phyloP scores from a whole-genome alignment of 2,113 vertebrate species.

The Cochlearius cochlearius region DNA sequence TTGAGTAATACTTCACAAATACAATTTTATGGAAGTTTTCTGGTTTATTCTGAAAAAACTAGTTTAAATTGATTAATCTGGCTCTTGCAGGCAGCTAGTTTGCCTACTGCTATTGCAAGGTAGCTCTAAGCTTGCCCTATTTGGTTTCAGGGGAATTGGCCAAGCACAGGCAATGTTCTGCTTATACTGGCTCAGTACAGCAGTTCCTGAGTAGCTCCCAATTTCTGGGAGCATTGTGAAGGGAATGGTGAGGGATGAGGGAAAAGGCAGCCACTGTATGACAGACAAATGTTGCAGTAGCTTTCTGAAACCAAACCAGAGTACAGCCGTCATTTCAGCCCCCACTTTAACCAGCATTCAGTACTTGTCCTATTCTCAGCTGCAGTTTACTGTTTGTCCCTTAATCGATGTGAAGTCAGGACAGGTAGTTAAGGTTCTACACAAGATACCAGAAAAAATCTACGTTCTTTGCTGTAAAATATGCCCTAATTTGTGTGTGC shows the following conservation, averaged over 20 bases:
- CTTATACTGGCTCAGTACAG: not conserved
- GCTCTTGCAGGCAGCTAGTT: not conserved
- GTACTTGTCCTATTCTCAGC: not conserved
- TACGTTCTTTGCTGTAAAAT: not conserved
- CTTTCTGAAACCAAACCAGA: not conserved
- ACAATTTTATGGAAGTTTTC: not conserved
- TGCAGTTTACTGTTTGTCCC: not conserved
- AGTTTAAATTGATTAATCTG: not conserved
- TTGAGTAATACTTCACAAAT: not conserved
- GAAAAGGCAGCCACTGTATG: not conserved
- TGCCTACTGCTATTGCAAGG: not conserved
- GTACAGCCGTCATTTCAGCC: not conserved
- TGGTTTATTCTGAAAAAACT: not conserved
- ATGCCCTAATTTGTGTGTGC: not conserved
- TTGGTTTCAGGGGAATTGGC: not conserved
- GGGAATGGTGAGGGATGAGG: not conserved
- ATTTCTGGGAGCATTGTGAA: not conserved
- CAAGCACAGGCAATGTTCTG: not conserved
- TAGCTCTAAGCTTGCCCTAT: not conserved
- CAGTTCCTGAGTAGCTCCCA: not conserved
- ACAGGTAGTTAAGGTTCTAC: not conserved
- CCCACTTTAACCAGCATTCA: not conserved
- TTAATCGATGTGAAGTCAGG: not conserved
- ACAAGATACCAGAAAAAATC: not conserved
- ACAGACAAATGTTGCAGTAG: not conserved